Conservation (phyloP, 1,140 invertebrate species). For the Scaptomyza hsui region DNA sequence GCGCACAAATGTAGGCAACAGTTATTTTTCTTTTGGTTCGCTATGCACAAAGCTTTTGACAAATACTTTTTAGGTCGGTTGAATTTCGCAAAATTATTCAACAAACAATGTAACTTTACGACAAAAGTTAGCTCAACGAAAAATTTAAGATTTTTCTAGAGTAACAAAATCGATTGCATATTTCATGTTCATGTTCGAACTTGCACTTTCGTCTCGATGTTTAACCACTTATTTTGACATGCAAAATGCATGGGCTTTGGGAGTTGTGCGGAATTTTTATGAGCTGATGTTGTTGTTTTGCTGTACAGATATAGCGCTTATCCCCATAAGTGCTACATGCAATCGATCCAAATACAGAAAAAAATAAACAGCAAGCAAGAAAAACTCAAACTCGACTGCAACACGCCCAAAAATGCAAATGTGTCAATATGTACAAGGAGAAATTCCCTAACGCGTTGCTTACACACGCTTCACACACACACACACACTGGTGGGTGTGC, state of each 20-base stretch:
- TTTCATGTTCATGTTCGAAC: not conserved
- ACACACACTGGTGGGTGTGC: conserved; percentile 7
- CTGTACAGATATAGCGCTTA: not conserved
- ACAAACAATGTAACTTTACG: no score
- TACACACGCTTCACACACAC: conserved; percentile 18
- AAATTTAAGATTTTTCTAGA: no score
- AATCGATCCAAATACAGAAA: conserved; percentile 26
- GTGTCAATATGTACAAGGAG: not conserved
- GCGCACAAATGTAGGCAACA: not conserved
- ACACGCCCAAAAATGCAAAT: conserved; percentile 60
- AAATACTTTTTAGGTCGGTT: no score
- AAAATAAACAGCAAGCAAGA: not conserved
- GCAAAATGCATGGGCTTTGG: not conserved
- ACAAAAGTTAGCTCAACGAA: no score
- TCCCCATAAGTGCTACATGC: conserved; percentile 41
- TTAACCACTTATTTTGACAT: not conserved
- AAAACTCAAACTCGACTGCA: conserved; percentile 27
- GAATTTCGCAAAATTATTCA: no score
- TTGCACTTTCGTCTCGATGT: not conserved
- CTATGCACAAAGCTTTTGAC: not conserved
- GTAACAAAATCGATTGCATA: not conserved
- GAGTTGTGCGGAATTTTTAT: not conserved
- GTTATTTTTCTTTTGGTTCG: not conserved
- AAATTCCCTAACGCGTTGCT: conserved; percentile 46
- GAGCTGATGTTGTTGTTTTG: not conserved